A percentile compares a stretch with the other conserved stretches of the same genome.
These are phyloP conservation scores for Ylistrum balloti DNA, from an alignment of 1,140 invertebrate genomes.

Conservation along the genomic window DNA sequence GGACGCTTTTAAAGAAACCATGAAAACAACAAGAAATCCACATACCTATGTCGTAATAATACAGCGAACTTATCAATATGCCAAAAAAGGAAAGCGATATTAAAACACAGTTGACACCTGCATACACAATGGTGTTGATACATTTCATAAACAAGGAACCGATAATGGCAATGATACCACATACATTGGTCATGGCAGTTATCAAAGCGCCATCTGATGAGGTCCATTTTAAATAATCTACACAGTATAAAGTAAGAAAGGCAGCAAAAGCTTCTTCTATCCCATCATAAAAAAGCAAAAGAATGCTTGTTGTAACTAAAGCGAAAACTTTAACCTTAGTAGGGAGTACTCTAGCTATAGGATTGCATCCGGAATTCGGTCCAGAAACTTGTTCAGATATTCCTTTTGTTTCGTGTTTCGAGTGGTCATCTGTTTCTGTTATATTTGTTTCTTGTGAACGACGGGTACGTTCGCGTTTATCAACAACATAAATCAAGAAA, in stretches of 20 bases:
- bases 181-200: not conserved
- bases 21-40: constrained; percentile 18
- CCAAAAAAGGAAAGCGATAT: not conserved
- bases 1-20: not conserved
- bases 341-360: not conserved
- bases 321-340: not conserved
- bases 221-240: not conserved
- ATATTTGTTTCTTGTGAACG: not conserved
- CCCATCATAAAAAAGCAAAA: not conserved
- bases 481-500: not conserved
- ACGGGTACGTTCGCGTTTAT: not conserved
- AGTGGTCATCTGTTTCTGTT: not conserved
- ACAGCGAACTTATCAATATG: not conserved
- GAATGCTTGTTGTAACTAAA: not conserved
- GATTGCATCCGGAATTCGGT: not conserved
- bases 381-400: not conserved
- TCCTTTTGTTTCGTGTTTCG: not conserved
- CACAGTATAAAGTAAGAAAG: not conserved
- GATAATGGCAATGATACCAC: not conserved
- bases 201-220: not conserved
- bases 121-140: not conserved
- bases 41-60: not conserved
- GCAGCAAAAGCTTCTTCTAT: not conserved
- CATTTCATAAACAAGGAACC: not conserved
- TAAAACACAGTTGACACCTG: not conserved